Percentiles rank a stretch among this genome's conserved stretches.
Evolutionary conservation across 2,888 invertebrate genomes (phyloP).

Genomic region (Plagiodera versicolora): DNA sequence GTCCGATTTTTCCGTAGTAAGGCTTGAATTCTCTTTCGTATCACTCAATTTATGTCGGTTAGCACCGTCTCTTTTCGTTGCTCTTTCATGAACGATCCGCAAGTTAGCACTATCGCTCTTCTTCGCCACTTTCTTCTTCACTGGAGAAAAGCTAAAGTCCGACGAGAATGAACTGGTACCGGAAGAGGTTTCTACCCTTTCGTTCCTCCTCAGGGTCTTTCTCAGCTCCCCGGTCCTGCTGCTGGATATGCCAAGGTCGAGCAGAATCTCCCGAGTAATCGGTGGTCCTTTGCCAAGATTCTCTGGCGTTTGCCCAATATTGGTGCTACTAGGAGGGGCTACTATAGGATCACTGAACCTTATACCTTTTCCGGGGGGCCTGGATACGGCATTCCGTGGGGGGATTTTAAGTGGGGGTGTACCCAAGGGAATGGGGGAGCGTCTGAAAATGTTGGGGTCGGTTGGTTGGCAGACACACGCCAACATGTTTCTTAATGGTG

Average conservation of each 20-base stretch:
- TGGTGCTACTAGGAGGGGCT: constrained; percentile 36
- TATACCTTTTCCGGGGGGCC: constrained; percentile 39
- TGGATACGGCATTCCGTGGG: constrained; percentile 42
- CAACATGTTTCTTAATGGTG: constrained; percentile 57
- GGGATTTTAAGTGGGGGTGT: constrained; percentile 50
- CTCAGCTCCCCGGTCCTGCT: neutral
- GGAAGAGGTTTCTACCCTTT: neutral
- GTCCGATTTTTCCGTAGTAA: constrained; percentile 21
- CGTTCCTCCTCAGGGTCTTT: neutral
- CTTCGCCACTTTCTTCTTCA: constrained; percentile 23
- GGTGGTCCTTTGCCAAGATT: neutral
- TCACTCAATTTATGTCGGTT: constrained; percentile 20
- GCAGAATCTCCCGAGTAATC: neutral
- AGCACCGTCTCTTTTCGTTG: constrained; percentile 13
- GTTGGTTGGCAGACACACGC: constrained; percentile 70
- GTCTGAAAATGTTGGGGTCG: constrained; percentile 62
- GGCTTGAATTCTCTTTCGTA: constrained; percentile 23
- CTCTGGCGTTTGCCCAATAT: constrained; percentile 1
- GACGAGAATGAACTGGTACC: constrained; percentile 11
- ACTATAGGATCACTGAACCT: constrained; percentile 39
- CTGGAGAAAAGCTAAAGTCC: constrained; percentile 14
- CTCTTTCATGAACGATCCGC: neutral
- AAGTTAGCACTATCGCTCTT: constrained; percentile 13
- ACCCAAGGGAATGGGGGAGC: constrained; percentile 57
- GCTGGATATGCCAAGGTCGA: too few relatives aligned